Evolutionary conservation across 1,140 invertebrate species (phyloP), one percentile per base, ranked within the genome.

Genomic region (Colletes latitarsis): DNA sequence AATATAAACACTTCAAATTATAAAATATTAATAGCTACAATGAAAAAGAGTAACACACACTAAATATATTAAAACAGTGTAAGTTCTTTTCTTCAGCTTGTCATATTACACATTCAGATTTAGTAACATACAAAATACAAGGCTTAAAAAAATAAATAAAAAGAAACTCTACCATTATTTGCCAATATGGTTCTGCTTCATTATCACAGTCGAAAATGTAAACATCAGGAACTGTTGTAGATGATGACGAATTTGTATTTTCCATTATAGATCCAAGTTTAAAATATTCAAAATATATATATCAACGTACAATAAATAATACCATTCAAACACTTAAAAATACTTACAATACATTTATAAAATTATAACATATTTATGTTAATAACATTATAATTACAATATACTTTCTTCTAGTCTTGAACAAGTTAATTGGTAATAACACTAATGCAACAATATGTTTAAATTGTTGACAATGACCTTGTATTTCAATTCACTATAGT

Each of bases 141-240:
- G 14, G 57, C 19, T 19, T 55, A 15, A 30, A 9, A 39, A 66
- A 83, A 57, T 74, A 55, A 66, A 57, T 71, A 68, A 55, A 72
- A 14, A 66, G 46, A 77, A 79, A 77, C 64, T 71, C 77, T 88
- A 89, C 87, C 90, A 92, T 91, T 82, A 91, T 90, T 77, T 89
- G 87, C 91, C 90, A 92, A 83, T 92, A 92, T 39, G 90, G 90
- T 86, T 91, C 91, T 74, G 90, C 91, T 86, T 86, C 91, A 84
- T 91, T 91, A 89, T 93, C 93, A 84, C 93, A 92, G 91, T 93
- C 92, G 85, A 91, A 90, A 83, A 94, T 89, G 84, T 91, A 90
- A 81, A 94, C 90, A 80, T 92, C 91, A 74, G 93, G 92, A 82
- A 94, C 83, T 14, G 78, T 87, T 62, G 83, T 58, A 70, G 81